Conservation (phyloP, 37 sponge, comb jelly and placozoan genomes). For the Ephydatia muelleri region DNA sequence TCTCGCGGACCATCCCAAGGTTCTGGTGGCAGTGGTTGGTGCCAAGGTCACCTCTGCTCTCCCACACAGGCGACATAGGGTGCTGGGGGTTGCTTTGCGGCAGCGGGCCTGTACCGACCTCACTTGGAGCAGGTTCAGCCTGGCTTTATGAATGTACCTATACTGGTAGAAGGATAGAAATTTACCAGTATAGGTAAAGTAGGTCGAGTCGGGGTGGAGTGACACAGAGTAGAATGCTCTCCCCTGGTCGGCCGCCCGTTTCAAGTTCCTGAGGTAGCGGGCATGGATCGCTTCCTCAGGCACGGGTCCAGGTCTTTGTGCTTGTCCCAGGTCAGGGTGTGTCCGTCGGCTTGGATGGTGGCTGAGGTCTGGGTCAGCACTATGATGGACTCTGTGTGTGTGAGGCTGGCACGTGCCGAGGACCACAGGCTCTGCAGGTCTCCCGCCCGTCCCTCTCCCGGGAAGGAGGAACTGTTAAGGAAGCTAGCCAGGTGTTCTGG, state of each 20-base stretch:
- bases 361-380: neutral
- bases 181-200: slow-evolving; percentile 22
- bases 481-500: too few species aligned
- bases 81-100: neutral
- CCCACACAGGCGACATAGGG: neutral
- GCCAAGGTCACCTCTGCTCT: neutral
- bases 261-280: neutral
- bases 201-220: slow-evolving; percentile 26
- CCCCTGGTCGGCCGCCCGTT: slow-evolving; percentile 33
- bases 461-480: too few species aligned
- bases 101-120: too few species aligned
- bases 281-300: neutral
- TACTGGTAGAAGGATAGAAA: slow-evolving; percentile 9
- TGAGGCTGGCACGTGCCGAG: neutral
- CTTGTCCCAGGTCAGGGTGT: neutral
- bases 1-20: too few species aligned
- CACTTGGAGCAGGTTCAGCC: neutral
- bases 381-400: neutral
- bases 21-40: too few species aligned
- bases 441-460: too few species aligned
- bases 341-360: neutral
- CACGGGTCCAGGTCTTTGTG: neutral
- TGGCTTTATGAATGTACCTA: neutral
- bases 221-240: neutral
- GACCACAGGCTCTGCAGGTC: too few species aligned